Conservation (phyloP, 2,113 vertebrate genomes). For the rabbit (Oryctolagus cuniculus) region DNA sequence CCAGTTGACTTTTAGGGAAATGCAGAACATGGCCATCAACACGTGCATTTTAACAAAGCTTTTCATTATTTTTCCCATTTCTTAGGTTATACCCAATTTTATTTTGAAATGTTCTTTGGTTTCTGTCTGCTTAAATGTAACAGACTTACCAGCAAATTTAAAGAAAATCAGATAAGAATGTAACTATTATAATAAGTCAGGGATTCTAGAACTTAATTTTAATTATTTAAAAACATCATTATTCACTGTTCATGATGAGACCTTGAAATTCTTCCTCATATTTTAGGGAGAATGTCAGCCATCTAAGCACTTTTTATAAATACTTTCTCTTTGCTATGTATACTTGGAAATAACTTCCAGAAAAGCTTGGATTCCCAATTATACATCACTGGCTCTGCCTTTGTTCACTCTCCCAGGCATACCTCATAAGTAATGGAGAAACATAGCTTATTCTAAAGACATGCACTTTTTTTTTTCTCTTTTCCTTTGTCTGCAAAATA, state of each 20-base stretch:
- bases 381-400: conserved; percentile 5
- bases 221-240: conserved; percentile 10
- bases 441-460: conserved; percentile 54
- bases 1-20: conserved; percentile 1
- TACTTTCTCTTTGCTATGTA: background rate
- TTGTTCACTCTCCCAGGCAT: background rate
- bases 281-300: background rate
- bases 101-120: conserved; percentile 19
- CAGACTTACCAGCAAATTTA: background rate
- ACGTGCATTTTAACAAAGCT: background rate
- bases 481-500: conserved; percentile 42
- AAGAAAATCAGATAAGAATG: background rate
- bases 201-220: background rate
- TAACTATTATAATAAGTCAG: background rate
- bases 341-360: conserved; percentile 22
- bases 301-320: conserved; percentile 22
- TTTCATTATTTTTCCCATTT: background rate
- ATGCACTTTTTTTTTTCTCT: background rate
- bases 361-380: conserved; percentile 1
- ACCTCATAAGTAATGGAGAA: conserved; percentile 39
- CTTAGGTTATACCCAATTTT: background rate
- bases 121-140: background rate
- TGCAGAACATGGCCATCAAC: background rate
- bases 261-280: conserved; percentile 10
- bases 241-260: background rate